Conservation (phyloP, 2,888 invertebrate genomes). For the Agonum fuliginosum region DNA sequence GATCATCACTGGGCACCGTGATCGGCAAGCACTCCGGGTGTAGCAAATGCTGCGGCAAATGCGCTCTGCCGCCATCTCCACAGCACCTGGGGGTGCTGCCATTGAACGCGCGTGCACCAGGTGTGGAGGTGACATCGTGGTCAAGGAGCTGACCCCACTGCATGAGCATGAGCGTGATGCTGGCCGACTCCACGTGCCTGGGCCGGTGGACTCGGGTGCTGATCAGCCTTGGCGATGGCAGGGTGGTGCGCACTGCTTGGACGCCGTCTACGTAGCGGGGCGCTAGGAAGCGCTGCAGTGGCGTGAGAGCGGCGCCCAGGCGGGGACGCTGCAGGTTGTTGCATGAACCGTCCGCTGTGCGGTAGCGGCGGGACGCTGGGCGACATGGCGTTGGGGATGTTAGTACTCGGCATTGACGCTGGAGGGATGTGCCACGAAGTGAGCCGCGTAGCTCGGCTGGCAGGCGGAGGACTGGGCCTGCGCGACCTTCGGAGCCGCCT, state of each 20-base stretch:
- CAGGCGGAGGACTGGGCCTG: constrained; percentile 17
- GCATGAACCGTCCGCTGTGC: constrained; percentile 92
- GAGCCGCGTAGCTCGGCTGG: constrained; percentile 68
- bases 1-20: constrained; percentile 82
- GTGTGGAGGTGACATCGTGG: constrained; percentile 89
- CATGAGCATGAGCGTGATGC: constrained; percentile 87
- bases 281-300: constrained; percentile 87
- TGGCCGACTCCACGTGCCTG: constrained; percentile 78
- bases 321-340: constrained; percentile 86
- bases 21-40: constrained; percentile 93
- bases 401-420: constrained; percentile 80
- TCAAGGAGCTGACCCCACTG: constrained; percentile 95
- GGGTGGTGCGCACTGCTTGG: constrained; percentile 62
- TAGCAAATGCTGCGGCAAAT: constrained; percentile 79
- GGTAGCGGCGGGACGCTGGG: constrained; percentile 82
- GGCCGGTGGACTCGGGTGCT: constrained; percentile 79
- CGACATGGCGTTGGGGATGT: constrained; percentile 80
- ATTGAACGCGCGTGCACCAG: constrained; percentile 85
- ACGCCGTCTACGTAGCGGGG: constrained; percentile 88
- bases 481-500: constrained; percentile 24
- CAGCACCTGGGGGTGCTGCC: constrained; percentile 88
- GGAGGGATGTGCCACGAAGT: constrained; percentile 74
- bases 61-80: constrained; percentile 76
- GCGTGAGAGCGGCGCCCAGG: constrained; percentile 89
- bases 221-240: constrained; percentile 87